phyloP scores from a whole-genome alignment of 92 coral and sea anemone genomes.

The Epizoanthus illoricatus region DNA sequence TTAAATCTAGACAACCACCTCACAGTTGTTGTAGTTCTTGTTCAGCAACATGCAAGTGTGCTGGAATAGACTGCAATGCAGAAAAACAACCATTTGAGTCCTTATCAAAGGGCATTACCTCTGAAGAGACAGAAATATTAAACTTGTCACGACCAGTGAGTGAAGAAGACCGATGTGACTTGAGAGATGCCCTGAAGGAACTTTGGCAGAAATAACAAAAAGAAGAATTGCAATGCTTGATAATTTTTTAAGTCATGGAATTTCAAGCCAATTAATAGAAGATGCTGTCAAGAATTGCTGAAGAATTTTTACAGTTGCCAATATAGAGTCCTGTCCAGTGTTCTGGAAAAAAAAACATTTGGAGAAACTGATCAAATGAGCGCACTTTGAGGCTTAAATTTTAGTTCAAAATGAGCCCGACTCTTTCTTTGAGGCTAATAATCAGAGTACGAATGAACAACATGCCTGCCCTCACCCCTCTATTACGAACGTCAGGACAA shows the following conservation, averaged over 20 bases:
- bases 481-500: no score
- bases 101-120: neutral
- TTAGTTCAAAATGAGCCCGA: no score
- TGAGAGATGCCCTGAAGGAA: constrained; percentile 39
- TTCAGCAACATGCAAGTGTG: constrained; percentile 32
- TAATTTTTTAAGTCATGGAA: constrained; percentile 41
- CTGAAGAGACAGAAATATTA: neutral
- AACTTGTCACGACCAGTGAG: constrained; percentile 40
- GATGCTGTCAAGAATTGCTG: constrained; percentile 46
- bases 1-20: constrained; percentile 22
- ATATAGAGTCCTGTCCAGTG: constrained; percentile 41
- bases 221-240: constrained; percentile 37
- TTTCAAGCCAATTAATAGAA: constrained; percentile 47
- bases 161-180: constrained; percentile 38
- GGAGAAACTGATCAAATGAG: no score
- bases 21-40: constrained; percentile 39
- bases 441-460: no score
- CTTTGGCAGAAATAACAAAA: constrained; percentile 8
- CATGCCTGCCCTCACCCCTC: no score
- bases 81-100: constrained; percentile 19
- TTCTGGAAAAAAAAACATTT: no score
- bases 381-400: no score
- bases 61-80: neutral
- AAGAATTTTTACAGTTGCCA: constrained; percentile 37
- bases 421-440: no score